Evolutionary conservation across 2,797 vertebrate genomes (phyloP).

Genomic region (Chromobotia macracanthus): DNA sequence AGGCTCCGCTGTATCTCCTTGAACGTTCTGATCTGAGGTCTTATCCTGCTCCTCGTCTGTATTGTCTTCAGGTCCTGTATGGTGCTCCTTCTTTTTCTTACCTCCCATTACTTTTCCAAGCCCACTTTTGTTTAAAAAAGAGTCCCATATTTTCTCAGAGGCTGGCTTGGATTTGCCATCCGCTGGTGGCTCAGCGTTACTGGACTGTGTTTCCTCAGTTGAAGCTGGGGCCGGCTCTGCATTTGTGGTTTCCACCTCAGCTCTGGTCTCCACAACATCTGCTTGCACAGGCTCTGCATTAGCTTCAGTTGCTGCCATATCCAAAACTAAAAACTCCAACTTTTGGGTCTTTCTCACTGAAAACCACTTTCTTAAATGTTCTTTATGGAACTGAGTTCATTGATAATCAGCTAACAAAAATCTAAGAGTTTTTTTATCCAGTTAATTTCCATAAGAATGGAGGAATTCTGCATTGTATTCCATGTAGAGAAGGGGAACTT

Average conservation of each 20-base stretch:
- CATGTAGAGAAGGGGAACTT: constrained; percentile 54
- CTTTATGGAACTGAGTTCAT: constrained; percentile 74
- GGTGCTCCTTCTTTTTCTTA: constrained; percentile 78
- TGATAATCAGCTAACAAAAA: constrained; percentile 67
- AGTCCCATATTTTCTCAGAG: constrained; percentile 75
- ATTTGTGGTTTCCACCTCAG: constrained; percentile 69
- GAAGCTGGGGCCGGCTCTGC: constrained; percentile 39
- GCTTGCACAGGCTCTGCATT: constrained; percentile 72
- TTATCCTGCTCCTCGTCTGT: constrained; percentile 55
- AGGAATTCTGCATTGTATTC: constrained; percentile 77
- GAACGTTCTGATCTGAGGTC: constrained; percentile 56
- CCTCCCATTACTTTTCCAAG: constrained; percentile 81
- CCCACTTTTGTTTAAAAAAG: constrained; percentile 82
- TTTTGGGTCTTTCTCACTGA: constrained; percentile 60
- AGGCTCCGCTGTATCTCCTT: constrained; percentile 42
- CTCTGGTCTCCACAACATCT: constrained; percentile 68
- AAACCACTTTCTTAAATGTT: constrained; percentile 65
- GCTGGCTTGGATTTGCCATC: constrained; percentile 72
- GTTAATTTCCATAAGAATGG: constrained; percentile 63
- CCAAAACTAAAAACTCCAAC: constrained; percentile 53
- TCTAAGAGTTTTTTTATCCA: constrained; percentile 58
- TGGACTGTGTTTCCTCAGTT: constrained; percentile 59
- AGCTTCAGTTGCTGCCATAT: constrained; percentile 78
- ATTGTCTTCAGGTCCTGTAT: constrained; percentile 53
- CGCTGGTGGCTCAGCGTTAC: constrained; percentile 61